Evolutionary conservation across 2,113 vertebrate species (phyloP).

Genomic region (Panthera leo): DNA sequence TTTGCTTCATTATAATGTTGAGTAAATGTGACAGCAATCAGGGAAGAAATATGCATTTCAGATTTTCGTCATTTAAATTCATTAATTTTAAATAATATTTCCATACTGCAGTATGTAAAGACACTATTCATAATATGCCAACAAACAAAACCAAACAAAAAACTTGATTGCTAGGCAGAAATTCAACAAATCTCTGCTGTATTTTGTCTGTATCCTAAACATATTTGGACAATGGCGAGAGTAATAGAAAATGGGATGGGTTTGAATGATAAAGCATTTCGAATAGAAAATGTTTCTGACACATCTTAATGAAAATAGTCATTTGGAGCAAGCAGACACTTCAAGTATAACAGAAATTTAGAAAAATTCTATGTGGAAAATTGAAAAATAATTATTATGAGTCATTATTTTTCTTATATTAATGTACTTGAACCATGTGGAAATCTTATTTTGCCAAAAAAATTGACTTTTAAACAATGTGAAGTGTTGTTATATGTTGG

Average conservation of each 20-base stretch:
- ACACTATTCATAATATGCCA: not conserved
- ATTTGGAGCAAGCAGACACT: not conserved
- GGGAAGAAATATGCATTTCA: not conserved
- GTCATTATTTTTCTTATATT: not conserved
- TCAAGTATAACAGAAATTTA: not conserved
- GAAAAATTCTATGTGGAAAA: not conserved
- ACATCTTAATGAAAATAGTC: not conserved
- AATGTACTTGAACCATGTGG: not conserved
- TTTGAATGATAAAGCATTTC: not conserved
- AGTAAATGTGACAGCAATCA: conserved; percentile 33
- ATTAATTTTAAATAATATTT: conserved; percentile 44
- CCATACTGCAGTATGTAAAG: not conserved
- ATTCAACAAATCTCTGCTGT: not conserved
- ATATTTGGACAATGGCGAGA: not conserved
- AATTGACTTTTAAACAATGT: not conserved
- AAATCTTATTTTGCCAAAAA: conserved; percentile 23
- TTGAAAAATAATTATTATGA: not conserved
- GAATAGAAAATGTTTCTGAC: not conserved
- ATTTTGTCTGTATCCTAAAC: not conserved
- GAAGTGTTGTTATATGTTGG: not conserved
- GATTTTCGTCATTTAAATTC: conserved; percentile 5
- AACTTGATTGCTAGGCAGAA: not conserved
- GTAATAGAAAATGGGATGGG: not conserved
- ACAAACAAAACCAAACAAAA: not conserved
- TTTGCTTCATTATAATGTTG: not conserved